Percentiles rank a stretch among this genome's conserved stretches.
phyloP scores from a whole-genome alignment of 1,140 invertebrate genomes.

The Drosophila orena region DNA sequence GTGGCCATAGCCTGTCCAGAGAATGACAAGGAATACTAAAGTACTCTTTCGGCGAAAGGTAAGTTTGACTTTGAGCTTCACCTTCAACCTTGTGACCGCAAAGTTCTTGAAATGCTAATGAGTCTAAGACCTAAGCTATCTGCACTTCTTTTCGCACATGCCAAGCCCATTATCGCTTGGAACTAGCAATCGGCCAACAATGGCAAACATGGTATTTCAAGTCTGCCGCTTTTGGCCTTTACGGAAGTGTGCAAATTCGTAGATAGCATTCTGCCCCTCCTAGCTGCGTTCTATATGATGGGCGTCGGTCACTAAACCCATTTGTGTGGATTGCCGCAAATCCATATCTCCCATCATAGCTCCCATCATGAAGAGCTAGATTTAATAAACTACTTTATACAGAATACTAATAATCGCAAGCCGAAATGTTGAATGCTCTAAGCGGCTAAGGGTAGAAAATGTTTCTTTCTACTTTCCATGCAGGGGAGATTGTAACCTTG shows the following conservation, averaged over 20 bases:
- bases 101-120: constrained; percentile 59
- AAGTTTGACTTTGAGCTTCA: constrained; percentile 16
- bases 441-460: not conserved
- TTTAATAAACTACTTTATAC: constrained; percentile 8
- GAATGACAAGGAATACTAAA: constrained; percentile 16
- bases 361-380: constrained; percentile 15
- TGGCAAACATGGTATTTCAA: constrained; percentile 63
- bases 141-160: constrained; percentile 22
- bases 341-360: too few species aligned
- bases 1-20: constrained; percentile 94
- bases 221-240: constrained; percentile 56
- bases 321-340: constrained; percentile 33
- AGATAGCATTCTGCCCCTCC: constrained; percentile 12
- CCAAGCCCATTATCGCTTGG: constrained; percentile 59
- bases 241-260: constrained; percentile 65
- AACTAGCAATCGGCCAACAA: constrained; percentile 34
- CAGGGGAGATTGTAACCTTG: not conserved
- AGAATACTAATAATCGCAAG: not conserved
- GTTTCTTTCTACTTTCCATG: not conserved
- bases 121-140: constrained; percentile 44
- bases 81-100: constrained; percentile 48
- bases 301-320: constrained; percentile 72
- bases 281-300: constrained; percentile 24
- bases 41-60: not conserved
- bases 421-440: not conserved